Evolutionary conservation across 2,888 invertebrate species (phyloP), one percentile per base, ranked within the genome.

Genomic region (Pheosia gnoma): DNA sequence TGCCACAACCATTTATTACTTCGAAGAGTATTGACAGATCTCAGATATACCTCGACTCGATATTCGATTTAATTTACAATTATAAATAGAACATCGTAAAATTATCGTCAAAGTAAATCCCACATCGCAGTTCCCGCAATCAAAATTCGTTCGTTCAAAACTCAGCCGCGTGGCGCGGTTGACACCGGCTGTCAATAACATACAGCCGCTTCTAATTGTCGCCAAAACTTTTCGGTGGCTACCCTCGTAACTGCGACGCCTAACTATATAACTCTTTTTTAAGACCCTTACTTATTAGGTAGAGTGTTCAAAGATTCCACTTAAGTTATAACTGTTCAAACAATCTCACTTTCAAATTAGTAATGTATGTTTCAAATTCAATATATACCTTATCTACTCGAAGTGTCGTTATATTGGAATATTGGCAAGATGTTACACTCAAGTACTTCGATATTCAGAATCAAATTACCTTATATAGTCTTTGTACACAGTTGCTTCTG

Each of bases 131-230:
- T 75, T 79, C 75, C 73, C 77, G 68, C 75, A 80, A 81, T 83
- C 76, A 77, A 79, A 81, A 77, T 70, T 76, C 76, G 75, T 78
- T 81, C 76, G 77, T 78, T 77, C 72, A 68, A 59, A 74, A 72
- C 67, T 75, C 67, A 69, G 74, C 71, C 68, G 61, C 67, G 74
- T 72, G 72, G 61, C 67, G 61, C 43, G 61, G 66, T 63, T 69
- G 73, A 74, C 74, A 74, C 58, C 71, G 62, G 66, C 80, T 79
- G 79, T 77, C 79, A 75, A 76, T 77, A 73, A 60, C 78, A 78
- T 61, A 55, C 69, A 66, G 62, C 57, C 71, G 70, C 62, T 71
- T 68, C 72, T 79, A 77, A 79, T 79, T 78, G 72, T 74, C 71
- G 65, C 66, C 62, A 65, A 72, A 77, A 67, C 71, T 71, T 65